A percentile compares a stretch with the other conserved stretches of the same genome.
Conservation (phyloP, 2,888 invertebrate species). For the Mythimna pallens region DNA sequence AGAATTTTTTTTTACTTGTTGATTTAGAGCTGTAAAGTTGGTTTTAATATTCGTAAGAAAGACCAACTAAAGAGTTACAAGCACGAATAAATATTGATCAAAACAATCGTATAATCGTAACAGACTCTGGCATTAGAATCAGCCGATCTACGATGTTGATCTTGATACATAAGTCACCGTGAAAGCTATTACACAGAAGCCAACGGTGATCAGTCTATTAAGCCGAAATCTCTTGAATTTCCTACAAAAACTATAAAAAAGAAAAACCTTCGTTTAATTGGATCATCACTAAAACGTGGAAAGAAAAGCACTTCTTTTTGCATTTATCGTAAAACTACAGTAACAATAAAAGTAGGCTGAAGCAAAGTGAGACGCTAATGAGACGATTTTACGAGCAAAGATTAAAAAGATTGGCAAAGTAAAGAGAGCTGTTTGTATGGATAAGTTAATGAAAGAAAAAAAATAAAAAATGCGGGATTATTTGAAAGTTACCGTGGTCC, state of each 20-base stretch:
- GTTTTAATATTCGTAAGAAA: not conserved
- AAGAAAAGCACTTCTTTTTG: constrained; percentile 38
- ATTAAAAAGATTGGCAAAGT: constrained; percentile 18
- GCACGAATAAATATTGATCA: not conserved
- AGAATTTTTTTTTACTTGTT: not conserved
- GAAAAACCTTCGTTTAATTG: constrained; percentile 41
- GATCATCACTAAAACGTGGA: constrained; percentile 45
- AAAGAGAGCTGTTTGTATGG: constrained; percentile 12
- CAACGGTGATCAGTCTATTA: constrained; percentile 7
- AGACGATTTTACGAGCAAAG: constrained; percentile 37
- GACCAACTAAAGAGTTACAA: not conserved
- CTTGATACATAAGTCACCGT: constrained; percentile 1
- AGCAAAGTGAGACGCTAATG: constrained; percentile 20
- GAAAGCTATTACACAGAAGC: constrained; percentile 11
- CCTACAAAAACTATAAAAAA: constrained; percentile 9
- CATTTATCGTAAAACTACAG: constrained; percentile 36
- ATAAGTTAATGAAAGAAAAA: not conserved
- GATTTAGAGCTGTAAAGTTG: not conserved
- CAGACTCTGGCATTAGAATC: not conserved
- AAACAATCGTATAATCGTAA: not conserved
- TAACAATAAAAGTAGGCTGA: constrained; percentile 40
- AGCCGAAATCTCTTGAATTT: constrained; percentile 20
- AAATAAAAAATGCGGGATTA: no score
- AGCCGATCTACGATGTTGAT: not conserved
- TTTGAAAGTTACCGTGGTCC: no score